A percentile compares a stretch with the other conserved stretches of the same genome.
phyloP scores from a whole-genome alignment of 1,140 invertebrate species.

The Plutomurus gul region DNA sequence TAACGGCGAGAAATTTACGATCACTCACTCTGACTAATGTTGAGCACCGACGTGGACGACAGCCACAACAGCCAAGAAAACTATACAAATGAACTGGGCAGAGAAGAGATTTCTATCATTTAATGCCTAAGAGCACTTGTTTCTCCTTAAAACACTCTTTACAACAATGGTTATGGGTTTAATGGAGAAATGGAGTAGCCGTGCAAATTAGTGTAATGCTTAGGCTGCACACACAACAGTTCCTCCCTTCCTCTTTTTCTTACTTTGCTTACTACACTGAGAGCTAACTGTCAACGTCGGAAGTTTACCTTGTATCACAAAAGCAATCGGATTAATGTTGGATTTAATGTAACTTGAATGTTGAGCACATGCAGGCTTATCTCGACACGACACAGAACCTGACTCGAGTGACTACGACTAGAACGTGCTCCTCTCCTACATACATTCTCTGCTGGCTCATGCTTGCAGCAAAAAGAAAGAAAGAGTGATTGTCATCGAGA shows the following conservation, averaged over 20 bases:
- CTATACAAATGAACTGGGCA: background rate
- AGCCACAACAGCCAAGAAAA: background rate
- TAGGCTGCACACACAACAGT: background rate
- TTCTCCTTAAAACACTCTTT: background rate
- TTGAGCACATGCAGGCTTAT: constrained; percentile 22
- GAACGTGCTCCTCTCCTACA: background rate
- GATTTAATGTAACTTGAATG: constrained; percentile 24
- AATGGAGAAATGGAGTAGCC: background rate
- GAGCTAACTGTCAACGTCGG: constrained; percentile 25
- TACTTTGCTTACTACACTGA: background rate
- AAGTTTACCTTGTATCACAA: background rate
- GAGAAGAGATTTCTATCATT: background rate
- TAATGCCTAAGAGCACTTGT: constrained; percentile 20
- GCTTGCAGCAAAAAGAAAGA: constrained; percentile 14
- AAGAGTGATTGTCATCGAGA: constrained; percentile 31
- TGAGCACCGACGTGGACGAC: background rate
- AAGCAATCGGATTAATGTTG: constrained; percentile 21
- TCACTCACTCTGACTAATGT: background rate
- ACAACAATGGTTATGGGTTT: background rate
- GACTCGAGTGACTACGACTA: background rate
- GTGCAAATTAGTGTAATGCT: background rate
- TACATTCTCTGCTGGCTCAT: background rate
- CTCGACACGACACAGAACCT: constrained; percentile 11
- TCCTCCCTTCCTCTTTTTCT: background rate
- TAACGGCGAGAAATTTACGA: constrained; percentile 19